These are phyloP conservation scores for Oopsacas minuta DNA, from an alignment of 37 sponge, comb jelly and placozoan genomes.

Conservation along the genomic window DNA sequence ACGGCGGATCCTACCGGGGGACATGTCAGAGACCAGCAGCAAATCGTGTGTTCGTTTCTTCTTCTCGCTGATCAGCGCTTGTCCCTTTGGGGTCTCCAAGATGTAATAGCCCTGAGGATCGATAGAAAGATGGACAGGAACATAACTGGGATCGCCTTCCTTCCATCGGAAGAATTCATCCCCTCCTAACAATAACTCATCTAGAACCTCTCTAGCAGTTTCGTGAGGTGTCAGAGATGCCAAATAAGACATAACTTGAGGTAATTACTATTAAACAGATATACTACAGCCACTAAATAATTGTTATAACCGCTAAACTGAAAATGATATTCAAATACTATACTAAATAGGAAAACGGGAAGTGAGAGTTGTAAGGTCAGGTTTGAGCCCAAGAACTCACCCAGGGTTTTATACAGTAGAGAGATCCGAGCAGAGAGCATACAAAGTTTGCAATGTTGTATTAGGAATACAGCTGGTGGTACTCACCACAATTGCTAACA, in stretches of 20 bases:
- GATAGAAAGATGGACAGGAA: not conserved
- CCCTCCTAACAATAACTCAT: not conserved
- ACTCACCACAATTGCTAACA: not conserved
- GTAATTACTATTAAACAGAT: too few relatives aligned
- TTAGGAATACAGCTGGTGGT: not conserved
- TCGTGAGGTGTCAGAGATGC: not conserved
- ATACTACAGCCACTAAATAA: too few relatives aligned
- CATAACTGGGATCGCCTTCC: not conserved
- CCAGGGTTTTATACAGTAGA: not conserved
- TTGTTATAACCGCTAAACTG: too few relatives aligned
- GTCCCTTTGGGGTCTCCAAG: not conserved
- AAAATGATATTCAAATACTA: too few relatives aligned
- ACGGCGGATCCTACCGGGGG: not conserved
- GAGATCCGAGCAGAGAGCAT: not conserved
- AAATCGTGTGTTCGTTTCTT: not conserved
- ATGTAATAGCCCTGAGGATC: conserved; percentile 3
- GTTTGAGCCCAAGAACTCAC: not conserved
- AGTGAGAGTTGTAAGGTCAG: not conserved
- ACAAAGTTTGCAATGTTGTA: not conserved
- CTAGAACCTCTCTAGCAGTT: not conserved
- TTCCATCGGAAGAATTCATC: not conserved
- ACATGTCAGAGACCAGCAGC: not conserved
- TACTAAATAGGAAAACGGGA: not conserved
- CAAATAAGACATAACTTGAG: not conserved
- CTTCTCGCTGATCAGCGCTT: not conserved